Base-by-base conservation (phyloP, 1,140 invertebrate genomes). In the Zaprionus ornatus region DNA sequence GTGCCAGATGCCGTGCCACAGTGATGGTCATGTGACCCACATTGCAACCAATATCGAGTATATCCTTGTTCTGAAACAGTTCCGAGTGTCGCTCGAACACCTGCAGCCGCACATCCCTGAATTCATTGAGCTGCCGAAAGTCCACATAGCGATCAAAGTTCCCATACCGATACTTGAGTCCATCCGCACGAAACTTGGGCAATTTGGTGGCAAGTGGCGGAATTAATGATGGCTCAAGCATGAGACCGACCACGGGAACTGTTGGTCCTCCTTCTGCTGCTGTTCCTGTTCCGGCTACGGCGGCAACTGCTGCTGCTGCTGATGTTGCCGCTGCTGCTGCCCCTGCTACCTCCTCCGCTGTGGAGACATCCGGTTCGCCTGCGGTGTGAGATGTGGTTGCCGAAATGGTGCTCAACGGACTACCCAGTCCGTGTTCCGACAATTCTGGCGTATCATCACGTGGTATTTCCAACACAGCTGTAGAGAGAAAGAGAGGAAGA, bases 91-190 rank as follows among this genome's bases (percentile, higher is more conserved):
- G 94, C 48, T 94, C 94, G 79, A 99, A 97, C 59, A 96, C 95
- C 75, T 95, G 95, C 54, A 99, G 93, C 56, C 99, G 94, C 29
- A 96, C 93, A 93, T 99, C 99, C 69, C 95, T 93, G 69, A 96
- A 96, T 52, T 96, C 94, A 78, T 96, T 95, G 19, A 95, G 94
- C 93, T 98, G 99, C 27, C 98, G 94, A 92, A 99, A 99, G 10
- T 98, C 98, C 92, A 99, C 99, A 94, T 99, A 99, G 90, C 97
- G 96, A 91, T 98, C 97, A 93, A 99, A 99, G 93, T 99, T 99
- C 48, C 98, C 98, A 94, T 97, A 98, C 69, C 97, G 96, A 93
- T 98, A 99, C 85, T 95, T 94, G 57, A 95, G 94, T 90, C 97
- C 95, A 92, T 96, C 96, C 6, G 94, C 93, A 78, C 96, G 95